These are phyloP conservation scores for Calliphora vomitoria DNA, from an alignment of 2,888 invertebrate species.

Conservation along the genomic window DNA sequence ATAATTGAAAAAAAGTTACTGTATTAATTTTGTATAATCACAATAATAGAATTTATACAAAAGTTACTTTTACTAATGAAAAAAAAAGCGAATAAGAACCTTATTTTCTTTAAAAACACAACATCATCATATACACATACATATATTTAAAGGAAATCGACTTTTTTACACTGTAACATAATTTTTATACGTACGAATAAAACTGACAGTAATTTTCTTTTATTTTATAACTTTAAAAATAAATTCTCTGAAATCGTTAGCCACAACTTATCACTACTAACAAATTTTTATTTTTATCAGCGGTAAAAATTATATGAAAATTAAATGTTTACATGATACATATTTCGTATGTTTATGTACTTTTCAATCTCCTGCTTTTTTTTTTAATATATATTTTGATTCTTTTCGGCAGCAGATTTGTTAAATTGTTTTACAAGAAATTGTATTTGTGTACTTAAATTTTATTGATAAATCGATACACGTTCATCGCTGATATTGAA, in stretches of 20 bases:
- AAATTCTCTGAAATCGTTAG: no score
- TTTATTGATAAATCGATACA: slow-evolving; percentile 78
- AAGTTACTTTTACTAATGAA: no score
- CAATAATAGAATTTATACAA: no score
- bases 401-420: slow-evolving; percentile 57
- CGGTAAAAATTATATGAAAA: slow-evolving; percentile 71
- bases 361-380: slow-evolving; percentile 71
- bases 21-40: neutral
- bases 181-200: no score
- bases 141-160: no score
- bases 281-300: slow-evolving; percentile 8
- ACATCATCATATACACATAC: no score
- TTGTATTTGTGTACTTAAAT: slow-evolving; percentile 23
- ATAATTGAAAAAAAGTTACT: no score
- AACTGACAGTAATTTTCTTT: no score
- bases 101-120: no score
- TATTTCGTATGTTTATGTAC: slow-evolving; percentile 75
- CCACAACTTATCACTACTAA: neutral
- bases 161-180: no score
- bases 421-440: slow-evolving; percentile 58
- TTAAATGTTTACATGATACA: slow-evolving; percentile 77
- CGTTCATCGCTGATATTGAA: slow-evolving; percentile 80
- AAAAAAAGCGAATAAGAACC: no score
- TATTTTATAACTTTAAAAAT: no score
- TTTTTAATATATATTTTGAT: neutral